Evolutionary conservation across 2,888 invertebrate species (phyloP), one percentile per base, ranked within the genome.

Genomic region (Ceramica pisi): DNA sequence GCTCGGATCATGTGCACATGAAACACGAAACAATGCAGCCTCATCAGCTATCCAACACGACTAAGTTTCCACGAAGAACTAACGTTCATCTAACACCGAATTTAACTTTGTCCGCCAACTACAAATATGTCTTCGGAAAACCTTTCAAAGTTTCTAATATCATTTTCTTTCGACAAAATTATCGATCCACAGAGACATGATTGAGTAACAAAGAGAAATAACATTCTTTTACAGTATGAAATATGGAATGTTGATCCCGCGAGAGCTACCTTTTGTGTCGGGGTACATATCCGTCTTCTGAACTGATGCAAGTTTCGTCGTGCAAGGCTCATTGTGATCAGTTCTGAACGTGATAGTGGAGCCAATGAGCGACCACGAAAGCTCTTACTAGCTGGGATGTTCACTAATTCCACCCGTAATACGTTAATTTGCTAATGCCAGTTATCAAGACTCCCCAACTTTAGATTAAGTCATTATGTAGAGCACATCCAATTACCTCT

Each of bases 11-110:
- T 86, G 85, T 88, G 64, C 82, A 78, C 78, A 87, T 86, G 88
- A 87, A 89, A 88, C 86, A 89, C 83, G 80, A 87, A 90, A 91
- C 90, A 89, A 88, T 89, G 89, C 85, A 82, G 81, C 81, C 84
- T 87, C 87, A 86, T 88, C 86, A 84, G 73, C 64, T 9, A 57
- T 67, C 72, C 46, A 19, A 46, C 46, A 51, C 55, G 48, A 62
- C n/a, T 48, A 71, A 81, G 61, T 73, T 83, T 59, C n/a, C 16
- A 60, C 63, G 48, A 74, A 78, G 67, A 66, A 53, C 68, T 72
- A 75, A 69, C 53, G 38, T 26, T 53, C 38, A 48, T 53, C 60
- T 51, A 56, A 31, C 21, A 55, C 8, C 5, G 26, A 72, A 80
- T 72, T 71, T 53, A 78, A 80, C 70, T 80, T 77, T 1, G 59